Evolutionary conservation across 2,113 vertebrate genomes (phyloP), one percentile per base, ranked within the genome.

Genomic region (Phoxinus phoxinus): DNA sequence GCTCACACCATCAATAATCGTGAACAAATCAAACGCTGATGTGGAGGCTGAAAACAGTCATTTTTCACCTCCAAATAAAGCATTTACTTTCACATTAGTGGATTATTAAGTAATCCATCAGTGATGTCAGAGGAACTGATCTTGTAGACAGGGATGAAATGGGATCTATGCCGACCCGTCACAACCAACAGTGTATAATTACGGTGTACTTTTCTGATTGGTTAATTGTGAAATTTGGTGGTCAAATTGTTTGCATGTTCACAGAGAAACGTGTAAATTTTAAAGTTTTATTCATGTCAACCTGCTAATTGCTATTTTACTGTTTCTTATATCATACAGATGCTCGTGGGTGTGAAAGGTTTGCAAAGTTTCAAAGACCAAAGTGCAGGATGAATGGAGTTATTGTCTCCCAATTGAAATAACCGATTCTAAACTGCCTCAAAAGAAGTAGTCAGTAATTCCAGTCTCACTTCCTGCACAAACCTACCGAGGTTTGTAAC

Each of bases 91-190:
- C 32, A 79, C 76, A 79, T 79, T 79, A 59, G 53, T 41, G 53
- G n/a, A 79, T 11, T 79, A 79, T 79, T 41, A 79, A 59, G 32
- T 37, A 59, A 79, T 79, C 53, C 19, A 79, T 79, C 76, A 41
- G 21, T 7, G 21, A 79, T 79, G 76, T 79, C 76, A 79, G 21
- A 79, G 12, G 32, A 21, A 41, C 53, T 59, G 76, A 11, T 79
- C 76, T 56, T 41, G 21, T 25, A 76, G 32, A 76, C 71, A 27
- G 6, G n/a, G 41, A n/a, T 17, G 71, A 48, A 74, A 74, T 27
- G 41, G 13, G 4, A 72, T 13, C 35, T 44, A n/a, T 41, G 13
- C 41, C n/a, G 5, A 74, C 41, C 41, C 1, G n/a, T 73, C n/a
- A 46, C 11, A 73, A 15, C 41, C 37, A 5, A 41, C 9, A 37